Evolutionary conservation across 2,797 vertebrate genomes (phyloP), one percentile per base, ranked within the genome.

Genomic region (Pseudochirops corinnae): DNA sequence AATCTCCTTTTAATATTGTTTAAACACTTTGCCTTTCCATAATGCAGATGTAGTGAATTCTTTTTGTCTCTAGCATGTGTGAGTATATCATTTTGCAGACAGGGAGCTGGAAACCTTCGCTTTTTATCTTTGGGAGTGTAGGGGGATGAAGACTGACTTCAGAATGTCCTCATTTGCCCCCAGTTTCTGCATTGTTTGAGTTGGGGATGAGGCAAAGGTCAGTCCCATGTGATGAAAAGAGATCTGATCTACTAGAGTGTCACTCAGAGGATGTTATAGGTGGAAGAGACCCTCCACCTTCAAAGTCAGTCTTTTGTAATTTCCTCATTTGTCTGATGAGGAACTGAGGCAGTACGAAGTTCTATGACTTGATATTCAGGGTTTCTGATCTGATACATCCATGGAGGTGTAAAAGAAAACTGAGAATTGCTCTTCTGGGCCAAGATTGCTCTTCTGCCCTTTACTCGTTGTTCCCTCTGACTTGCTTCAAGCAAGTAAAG

Each of bases 1-100:
- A 98, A 98, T 98, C 98, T 98, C 94, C 96, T 98, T 98, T 98
- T 98, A 98, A 97, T 98, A 97, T 98, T 98, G 97, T 98, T 97
- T 96, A 98, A 98, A 98, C 97, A 96, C 97, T 98, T 98, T 98
- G 97, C 93, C 97, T 98, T 98, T 96, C 94, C 93, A 98, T 98
- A 95, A 97, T 98, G 96, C 96, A 98, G 97, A 97, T 97, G 95
- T 96, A 97, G 97, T 98, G 98, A 97, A 97, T 98, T 92, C 94
- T 95, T 96, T 98, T 97, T 98, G 96, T 96, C 97, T 98, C 96
- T 90, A 95, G 93, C 98, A 97, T 96, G 94, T 96, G 52, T 16
- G 96, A 96, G 82, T 60, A 92, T 90, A 24, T 97, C 97, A 95
- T 82, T 97, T 92, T 50, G 24, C 56, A 0, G 31, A 56, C 97